Evolutionary conservation across 2,113 vertebrate species (phyloP).

Genomic region (Oxyura jamaicensis): DNA sequence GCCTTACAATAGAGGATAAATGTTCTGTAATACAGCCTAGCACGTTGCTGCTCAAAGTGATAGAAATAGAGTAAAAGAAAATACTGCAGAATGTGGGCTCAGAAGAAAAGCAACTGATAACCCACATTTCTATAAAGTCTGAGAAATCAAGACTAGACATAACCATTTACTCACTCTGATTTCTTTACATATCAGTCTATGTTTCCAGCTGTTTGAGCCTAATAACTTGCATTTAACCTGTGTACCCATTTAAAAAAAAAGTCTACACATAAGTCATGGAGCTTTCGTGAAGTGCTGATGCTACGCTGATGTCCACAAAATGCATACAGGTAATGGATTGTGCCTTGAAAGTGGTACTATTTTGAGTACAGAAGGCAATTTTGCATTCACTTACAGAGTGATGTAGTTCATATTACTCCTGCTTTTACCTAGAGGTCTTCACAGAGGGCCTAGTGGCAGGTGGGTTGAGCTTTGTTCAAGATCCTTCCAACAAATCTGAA

Average conservation of each 20-base stretch:
- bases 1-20: not conserved
- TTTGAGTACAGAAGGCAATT: not conserved
- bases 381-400: not conserved
- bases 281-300: not conserved
- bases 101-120: not conserved
- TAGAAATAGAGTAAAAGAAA: not conserved
- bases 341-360: not conserved
- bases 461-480: not conserved
- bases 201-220: not conserved
- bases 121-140: not conserved
- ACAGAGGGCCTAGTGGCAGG: not conserved
- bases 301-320: not conserved
- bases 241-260: not conserved
- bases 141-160: not conserved
- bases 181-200: not conserved
- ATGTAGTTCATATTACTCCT: not conserved
- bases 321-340: rapidly evolving
- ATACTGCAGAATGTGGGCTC: not conserved
- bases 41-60: not conserved
- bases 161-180: not conserved
- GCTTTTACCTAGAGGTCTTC: not conserved
- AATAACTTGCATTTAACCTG: not conserved
- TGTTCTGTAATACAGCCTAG: not conserved
- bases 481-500: not conserved
- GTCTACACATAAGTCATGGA: not conserved